Percentiles rank a stretch among this genome's conserved stretches.
These are phyloP conservation scores for Heliothis virescens DNA, from an alignment of 1,140 invertebrate species.

Conservation along the genomic window DNA sequence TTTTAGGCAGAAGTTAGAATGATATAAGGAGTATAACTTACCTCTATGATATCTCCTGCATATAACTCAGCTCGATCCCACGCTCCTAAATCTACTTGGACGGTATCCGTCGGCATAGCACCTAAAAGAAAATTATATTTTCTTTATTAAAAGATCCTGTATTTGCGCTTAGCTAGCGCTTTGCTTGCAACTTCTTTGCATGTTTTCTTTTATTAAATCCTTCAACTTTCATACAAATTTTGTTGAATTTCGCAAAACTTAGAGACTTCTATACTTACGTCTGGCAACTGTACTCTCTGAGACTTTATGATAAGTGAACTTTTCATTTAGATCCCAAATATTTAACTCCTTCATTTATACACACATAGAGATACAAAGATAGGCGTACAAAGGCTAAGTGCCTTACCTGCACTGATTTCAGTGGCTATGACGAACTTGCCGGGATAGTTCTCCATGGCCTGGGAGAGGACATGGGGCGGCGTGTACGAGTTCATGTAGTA, in stretches of 20 bases:
- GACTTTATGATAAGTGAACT: too few species aligned
- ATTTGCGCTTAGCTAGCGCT: neutral
- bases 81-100: constrained; percentile 85
- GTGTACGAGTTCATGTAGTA: constrained; percentile 91
- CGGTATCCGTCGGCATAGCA: constrained; percentile 59
- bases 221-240: too few species aligned
- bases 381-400: too few species aligned
- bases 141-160: constrained; percentile 61
- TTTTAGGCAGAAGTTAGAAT: too few species aligned
- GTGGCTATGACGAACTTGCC: constrained; percentile 92
- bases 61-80: constrained; percentile 92
- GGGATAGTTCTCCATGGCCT: constrained; percentile 87
- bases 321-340: too few species aligned
- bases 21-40: constrained; percentile 59
- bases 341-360: too few species aligned
- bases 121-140: constrained; percentile 79
- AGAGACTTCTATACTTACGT: too few species aligned
- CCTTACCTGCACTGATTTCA: constrained; percentile 90
- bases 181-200: too few species aligned
- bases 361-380: too few species aligned
- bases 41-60: constrained; percentile 89
- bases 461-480: constrained; percentile 85
- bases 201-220: too few species aligned
- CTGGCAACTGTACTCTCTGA: too few species aligned
- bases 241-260: too few species aligned